Evolutionary conservation across 1,140 invertebrate genomes (phyloP), one percentile per base, ranked within the genome.

Genomic region (Araneus ventricosus): DNA sequence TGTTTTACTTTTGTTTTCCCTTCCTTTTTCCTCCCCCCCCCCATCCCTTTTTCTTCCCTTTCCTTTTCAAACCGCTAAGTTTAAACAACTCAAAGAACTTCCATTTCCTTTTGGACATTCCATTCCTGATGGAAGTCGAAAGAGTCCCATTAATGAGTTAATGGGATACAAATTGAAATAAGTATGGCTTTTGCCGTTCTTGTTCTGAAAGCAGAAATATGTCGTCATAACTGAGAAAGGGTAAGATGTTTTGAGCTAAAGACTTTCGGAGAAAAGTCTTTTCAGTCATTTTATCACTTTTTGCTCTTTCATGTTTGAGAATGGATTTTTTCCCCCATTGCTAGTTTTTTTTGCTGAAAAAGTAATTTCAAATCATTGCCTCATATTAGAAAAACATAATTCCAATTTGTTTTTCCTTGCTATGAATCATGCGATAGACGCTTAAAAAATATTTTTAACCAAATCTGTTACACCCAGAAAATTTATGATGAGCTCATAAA

Each of bases 81-180:
- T 52, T 45, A 45, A 45, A 82, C 41, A 45, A 82, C 27, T 30
- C 27, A 27, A 79, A 34, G 70, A 79, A 37, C 37, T 82, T 45
- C 41, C 70, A 75, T 45, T 82, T 82, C 80, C n/a, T 45, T 82
- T 52, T 8, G 80, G 39, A 24, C 39, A 52, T 52, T 45, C 3
- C 80, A 82, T 52, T 52, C 14, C 80, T 82, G 80, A 82, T 82
- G n/a, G 80, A 41, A 52, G 37, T 5, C 10, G 22, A 34, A 75
- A 34, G 30, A 37, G 34, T n/a, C 41, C 80, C 80, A 82, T 82
- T 82, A 82, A 82, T 82, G 37, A 52, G 80, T 52, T 82, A 82
- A 82, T 82, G 80, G 80, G 39, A 41, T 82, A 82, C 37, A 41
- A 45, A 82, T 82, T 82, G 80, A 82, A 45, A 24, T 82, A 82